These are phyloP conservation scores for Phaenicophaeus curvirostris DNA, from an alignment of 2,797 vertebrate species.

Conservation along the genomic window DNA sequence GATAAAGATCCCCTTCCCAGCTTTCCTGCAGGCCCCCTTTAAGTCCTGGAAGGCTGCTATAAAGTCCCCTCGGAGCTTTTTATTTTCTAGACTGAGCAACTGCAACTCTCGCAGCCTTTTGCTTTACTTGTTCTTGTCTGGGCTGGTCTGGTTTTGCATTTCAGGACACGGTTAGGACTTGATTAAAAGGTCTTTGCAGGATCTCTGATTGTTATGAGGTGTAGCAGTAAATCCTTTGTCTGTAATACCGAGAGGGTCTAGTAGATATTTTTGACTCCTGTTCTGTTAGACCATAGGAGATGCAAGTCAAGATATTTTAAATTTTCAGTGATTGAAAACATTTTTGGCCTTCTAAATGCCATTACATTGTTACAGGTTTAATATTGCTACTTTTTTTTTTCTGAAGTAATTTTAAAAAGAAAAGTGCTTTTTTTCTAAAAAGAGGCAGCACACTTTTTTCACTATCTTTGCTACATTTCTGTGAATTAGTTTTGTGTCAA, in stretches of 20 bases:
- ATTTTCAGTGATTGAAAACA: background rate
- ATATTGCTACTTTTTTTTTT: background rate
- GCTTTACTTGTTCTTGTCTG: background rate
- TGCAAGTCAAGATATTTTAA: background rate
- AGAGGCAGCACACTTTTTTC: no score
- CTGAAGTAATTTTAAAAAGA: background rate
- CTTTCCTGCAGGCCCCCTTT: no score
- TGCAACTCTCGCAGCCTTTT: background rate
- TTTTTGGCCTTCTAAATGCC: background rate
- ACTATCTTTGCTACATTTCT: background rate
- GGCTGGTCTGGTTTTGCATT: background rate
- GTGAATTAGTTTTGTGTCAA: background rate
- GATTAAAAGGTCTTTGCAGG: background rate
- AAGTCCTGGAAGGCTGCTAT: no score
- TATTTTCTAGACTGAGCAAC: no score
- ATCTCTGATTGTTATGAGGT: background rate
- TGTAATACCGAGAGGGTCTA: background rate
- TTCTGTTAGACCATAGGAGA: background rate
- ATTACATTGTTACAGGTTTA: background rate
- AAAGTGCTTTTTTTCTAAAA: background rate
- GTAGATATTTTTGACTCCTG: background rate
- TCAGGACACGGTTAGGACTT: background rate
- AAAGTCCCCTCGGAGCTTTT: no score
- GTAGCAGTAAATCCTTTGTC: background rate
- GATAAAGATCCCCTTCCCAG: no score